Percentiles rank a stretch among this genome's conserved stretches.
phyloP scores from a whole-genome alignment of 2,888 invertebrate species.

The Stenchaetothrips biformis region DNA sequence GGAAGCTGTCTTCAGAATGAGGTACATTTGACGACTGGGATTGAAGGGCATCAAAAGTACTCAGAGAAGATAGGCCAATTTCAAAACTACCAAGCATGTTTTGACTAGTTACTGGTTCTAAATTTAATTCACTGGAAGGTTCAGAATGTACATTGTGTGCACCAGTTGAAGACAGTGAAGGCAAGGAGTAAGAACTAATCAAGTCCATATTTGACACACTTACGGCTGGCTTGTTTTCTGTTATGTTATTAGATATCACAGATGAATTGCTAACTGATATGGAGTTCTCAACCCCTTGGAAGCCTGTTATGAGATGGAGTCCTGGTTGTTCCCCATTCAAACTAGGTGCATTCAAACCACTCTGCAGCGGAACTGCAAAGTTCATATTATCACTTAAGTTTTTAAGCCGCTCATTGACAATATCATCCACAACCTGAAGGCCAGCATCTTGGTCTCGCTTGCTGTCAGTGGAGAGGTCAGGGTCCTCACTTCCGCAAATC shows the following conservation, averaged over 20 bases:
- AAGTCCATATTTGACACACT: conserved; percentile 9
- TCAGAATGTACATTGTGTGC: background rate
- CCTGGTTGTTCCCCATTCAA: background rate
- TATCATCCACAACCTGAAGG: conserved; percentile 36
- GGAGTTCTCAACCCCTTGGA: background rate
- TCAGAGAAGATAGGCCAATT: background rate
- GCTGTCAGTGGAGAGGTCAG: conserved; percentile 19
- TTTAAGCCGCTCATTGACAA: conserved; percentile 36
- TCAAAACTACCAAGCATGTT: conserved; percentile 1
- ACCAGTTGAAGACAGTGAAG: background rate
- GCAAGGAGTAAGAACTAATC: background rate
- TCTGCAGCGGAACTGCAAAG: background rate
- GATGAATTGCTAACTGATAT: conserved; percentile 2
- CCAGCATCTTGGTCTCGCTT: conserved; percentile 25
- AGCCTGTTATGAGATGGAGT: background rate
- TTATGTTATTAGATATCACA: conserved; percentile 9
- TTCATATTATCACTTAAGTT: conserved; percentile 22
- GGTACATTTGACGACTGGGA: background rate
- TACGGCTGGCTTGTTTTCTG: background rate
- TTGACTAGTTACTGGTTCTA: background rate
- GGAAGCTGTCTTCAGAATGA: conserved; percentile 1
- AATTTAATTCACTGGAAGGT: background rate
- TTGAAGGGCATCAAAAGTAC: background rate
- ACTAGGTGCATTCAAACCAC: background rate
- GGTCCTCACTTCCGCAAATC: conserved; percentile 32